Percentiles rank a stretch among this genome's conserved stretches.
Conservation (phyloP, 2,797 vertebrate genomes). For the Cephalopachus bancanus region DNA sequence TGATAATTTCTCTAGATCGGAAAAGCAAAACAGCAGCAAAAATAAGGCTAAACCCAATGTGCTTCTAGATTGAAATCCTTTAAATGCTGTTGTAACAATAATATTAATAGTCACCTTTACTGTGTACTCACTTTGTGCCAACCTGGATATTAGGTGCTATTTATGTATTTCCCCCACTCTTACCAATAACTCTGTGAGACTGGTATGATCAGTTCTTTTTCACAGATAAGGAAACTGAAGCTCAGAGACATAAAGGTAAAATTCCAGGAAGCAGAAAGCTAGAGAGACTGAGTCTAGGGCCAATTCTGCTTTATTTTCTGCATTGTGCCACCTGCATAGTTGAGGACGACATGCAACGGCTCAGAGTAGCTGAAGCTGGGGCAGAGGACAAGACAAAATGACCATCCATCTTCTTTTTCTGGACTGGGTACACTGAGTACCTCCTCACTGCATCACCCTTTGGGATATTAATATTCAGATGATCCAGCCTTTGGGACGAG, state of each 20-base stretch:
- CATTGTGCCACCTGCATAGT: neutral
- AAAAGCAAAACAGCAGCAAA: neutral
- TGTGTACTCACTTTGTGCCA: too few species aligned
- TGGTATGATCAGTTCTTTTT: neutral
- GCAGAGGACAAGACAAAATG: neutral
- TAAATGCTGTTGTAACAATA: neutral
- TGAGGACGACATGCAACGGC: neutral
- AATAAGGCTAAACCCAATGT: neutral
- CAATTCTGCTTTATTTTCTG: neutral
- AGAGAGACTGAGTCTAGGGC: neutral
- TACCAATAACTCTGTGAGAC: neutral
- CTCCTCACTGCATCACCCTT: neutral
- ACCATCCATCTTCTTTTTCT: neutral
- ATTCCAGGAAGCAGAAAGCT: neutral
- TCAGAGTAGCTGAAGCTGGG: neutral
- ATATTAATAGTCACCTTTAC: neutral
- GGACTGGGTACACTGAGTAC: neutral
- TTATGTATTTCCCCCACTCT: neutral
- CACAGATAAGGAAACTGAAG: neutral
- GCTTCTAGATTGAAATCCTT: neutral
- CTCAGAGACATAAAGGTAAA: neutral
- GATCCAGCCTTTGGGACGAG: neutral
- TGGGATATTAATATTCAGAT: neutral
- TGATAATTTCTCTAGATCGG: constrained; percentile 3
- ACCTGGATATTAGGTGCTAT: neutral